Percentiles rank a stretch among this genome's conserved stretches.
Evolutionary conservation across 1,140 invertebrate species (phyloP).

Genomic region (Reticulitermes speratus): DNA sequence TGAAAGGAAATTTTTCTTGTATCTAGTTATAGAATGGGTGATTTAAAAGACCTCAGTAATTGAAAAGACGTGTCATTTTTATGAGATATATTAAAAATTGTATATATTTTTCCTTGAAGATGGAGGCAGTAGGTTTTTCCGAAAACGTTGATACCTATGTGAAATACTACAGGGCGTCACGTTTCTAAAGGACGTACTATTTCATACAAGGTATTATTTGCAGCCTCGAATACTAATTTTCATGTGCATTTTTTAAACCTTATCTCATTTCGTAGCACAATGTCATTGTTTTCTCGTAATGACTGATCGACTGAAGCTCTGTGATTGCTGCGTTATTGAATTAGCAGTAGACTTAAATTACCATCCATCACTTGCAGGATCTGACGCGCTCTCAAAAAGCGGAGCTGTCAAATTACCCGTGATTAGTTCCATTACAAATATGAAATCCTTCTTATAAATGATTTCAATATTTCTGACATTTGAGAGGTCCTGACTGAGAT

Average conservation of each 20-base stretch:
- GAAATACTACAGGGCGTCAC: too few relatives aligned
- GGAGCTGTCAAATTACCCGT: background rate
- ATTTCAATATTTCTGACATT: background rate
- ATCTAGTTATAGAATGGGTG: too few relatives aligned
- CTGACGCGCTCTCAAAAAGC: slow-evolving; percentile 14
- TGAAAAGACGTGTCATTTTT: too few relatives aligned
- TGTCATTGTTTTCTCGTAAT: background rate
- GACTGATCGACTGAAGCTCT: background rate
- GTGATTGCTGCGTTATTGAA: background rate
- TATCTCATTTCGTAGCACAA: background rate
- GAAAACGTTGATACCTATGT: too few relatives aligned
- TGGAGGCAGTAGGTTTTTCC: too few relatives aligned
- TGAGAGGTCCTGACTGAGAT: background rate
- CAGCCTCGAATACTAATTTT: background rate
- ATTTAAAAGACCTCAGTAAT: too few relatives aligned
- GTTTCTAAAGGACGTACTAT: background rate
- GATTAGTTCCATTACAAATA: slow-evolving; percentile 13
- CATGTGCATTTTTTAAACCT: background rate
- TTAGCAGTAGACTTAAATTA: slow-evolving; percentile 11
- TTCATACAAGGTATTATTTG: background rate
- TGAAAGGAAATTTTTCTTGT: too few relatives aligned
- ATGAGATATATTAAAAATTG: too few relatives aligned
- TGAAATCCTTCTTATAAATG: slow-evolving; percentile 9
- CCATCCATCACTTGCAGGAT: background rate
- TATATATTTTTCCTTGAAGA: too few relatives aligned